Base-by-base conservation (phyloP, 2,888 invertebrate species). In the Heliconius cydno region DNA sequence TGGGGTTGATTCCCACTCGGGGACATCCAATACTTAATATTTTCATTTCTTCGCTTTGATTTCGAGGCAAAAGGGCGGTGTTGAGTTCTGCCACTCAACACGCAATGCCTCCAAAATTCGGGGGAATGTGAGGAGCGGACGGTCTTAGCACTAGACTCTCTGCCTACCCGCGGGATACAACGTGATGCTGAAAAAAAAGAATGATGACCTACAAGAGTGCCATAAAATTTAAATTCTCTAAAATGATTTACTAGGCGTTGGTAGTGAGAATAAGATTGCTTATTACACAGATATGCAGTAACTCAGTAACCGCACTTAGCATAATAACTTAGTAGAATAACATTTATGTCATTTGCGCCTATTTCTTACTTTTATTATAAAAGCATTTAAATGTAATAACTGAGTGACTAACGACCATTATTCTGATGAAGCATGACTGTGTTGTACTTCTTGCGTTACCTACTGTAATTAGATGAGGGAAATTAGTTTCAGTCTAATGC, bases 351-450 rank as follows among this genome's bases (percentile, higher is more conserved):
- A 70, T 79, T 75, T 75, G 78, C 75, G 74, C 67, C 67, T 75
- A 46, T 79, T 79, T 79, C 75, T 75, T 79, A 79, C 68, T 74
- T 79, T 79, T 79, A 79, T 79, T 79, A 79, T 63, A 79, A 78
- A 73, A 78, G 41, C 73, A 78, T 78, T 78, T 73, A 78, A 79
- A 79, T 79, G 78, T 68, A 79, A 79, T 79, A 79, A 79, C 78
- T 70, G 60, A 68, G 68, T 79, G 78, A 74, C 78, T 79, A 79
- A 79, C 67, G 78, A 79, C 75, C 68, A 79, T 79, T 79, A 79
- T 68, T 74, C 74, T 79, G 52, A 79, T 75, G 73, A 60, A 79
- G 74, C 78, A 60, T 79, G 78, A 41, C 74, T 57, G n/a, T 79
- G 66, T 79, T 70, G 70, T 74, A 72, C 25, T 66, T 52, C 41